Evolutionary conservation across 2,797 vertebrate species (phyloP).

Genomic region (Kryptolebias ocellatus): DNA sequence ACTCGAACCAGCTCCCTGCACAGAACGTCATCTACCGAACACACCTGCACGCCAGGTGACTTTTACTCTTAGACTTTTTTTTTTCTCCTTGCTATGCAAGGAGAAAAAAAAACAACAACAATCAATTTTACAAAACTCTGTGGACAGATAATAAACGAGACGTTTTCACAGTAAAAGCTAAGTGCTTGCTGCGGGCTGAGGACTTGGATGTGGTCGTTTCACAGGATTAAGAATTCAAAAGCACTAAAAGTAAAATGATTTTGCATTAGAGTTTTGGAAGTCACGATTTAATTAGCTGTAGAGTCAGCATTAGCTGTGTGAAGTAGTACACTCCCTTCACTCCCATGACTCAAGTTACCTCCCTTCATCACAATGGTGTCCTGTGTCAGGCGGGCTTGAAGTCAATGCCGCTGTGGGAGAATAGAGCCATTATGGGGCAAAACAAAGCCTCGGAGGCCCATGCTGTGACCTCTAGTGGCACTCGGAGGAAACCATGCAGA

Average conservation of each 20-base stretch:
- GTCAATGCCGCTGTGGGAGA: conserved; percentile 67
- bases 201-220: not conserved
- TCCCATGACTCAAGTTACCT: conserved; percentile 40
- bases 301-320: conserved; percentile 24
- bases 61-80: not conserved
- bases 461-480: conserved; percentile 79
- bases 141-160: not conserved
- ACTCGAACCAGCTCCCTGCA: conserved; percentile 5
- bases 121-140: not conserved
- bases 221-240: not conserved
- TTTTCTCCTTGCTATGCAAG: not conserved
- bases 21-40: not conserved
- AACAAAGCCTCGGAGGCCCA: conserved; percentile 81
- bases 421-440: conserved; percentile 79
- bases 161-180: not conserved
- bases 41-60: not conserved
- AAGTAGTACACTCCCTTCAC: conserved; percentile 12
- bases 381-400: conserved; percentile 64
- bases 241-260: not conserved
- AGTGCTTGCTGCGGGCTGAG: not conserved
- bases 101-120: too few species aligned
- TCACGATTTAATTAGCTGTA: not conserved
- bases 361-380: conserved; percentile 70
- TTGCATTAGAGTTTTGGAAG: too few species aligned
- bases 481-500: conserved; percentile 63